Base-by-base conservation (phyloP, 2,797 vertebrate genomes). In the Oreochromis mossambicus region DNA sequence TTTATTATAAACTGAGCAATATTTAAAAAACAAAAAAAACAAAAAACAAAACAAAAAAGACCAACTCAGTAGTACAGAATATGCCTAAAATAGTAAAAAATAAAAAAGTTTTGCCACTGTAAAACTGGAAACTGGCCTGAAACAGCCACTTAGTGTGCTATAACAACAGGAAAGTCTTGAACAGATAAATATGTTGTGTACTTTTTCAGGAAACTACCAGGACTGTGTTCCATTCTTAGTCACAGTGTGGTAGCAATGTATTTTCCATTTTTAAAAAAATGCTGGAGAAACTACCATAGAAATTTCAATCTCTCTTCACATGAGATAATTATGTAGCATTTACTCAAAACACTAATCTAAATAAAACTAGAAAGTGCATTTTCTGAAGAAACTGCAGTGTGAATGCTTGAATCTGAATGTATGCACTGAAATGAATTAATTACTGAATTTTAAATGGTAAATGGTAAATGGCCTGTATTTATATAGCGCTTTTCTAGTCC, bases 121-220 rank as follows among this genome's bases (percentile, higher is more conserved):
- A 68, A 66, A 68, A 5, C 0, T 9, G 36, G n/a, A 68, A 43
- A 41, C 36, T 41, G 12, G 4, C 61, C 34, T 66, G 12, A 66
- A 38, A 0, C 61, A 38, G 4, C 34, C 19, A n/a, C 34, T 13
- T 1, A 21, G 61, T n/a, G 32, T 21, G 19, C 34, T 41, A 2
- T 41, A 41, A 1, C 19, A 66, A 0, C 11, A 66, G 19, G 12
- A 7, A 24, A 0, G 63, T 68, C 34, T 21, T 21, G 2, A 66
- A 41, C n/a, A 66, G 58, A 63, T 7, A 63, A 63, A 34, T 0
- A 17, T 17, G 58, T 63, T 61, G 32, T 34, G 56, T 2, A 66
- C 32, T 38, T 66, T 14, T 66, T 0, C 12, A 38, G 19, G n/a
- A 66, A 41, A 41, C 32, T 21, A n/a, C 11, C 7, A 3, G 19